phyloP scores from a whole-genome alignment of 2,888 invertebrate species.

The Pomacea canaliculata region DNA sequence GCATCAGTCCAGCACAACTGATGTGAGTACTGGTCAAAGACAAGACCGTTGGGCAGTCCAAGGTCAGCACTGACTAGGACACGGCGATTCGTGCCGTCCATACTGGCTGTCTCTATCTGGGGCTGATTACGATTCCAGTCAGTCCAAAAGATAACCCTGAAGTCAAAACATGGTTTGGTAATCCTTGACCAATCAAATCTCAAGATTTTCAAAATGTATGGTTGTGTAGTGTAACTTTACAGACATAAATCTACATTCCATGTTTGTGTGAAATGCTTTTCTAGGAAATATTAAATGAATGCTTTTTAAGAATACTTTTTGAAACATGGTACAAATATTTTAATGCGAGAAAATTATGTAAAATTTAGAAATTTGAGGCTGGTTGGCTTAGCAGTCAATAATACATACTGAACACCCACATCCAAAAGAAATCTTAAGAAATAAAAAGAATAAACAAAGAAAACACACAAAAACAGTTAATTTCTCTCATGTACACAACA shows the following conservation, averaged over 20 bases:
- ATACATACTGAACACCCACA: no score
- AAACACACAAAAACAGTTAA: not conserved
- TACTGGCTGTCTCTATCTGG: slow-evolving; percentile 92
- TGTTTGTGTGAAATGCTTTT: no score
- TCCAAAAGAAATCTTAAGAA: not conserved
- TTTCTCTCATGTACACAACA: not conserved
- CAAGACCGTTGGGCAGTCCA: slow-evolving; percentile 91
- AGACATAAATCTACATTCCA: not conserved
- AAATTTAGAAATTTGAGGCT: no score
- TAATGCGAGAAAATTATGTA: no score
- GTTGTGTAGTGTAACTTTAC: no score
- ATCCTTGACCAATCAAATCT: no score
- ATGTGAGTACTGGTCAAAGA: slow-evolving; percentile 85
- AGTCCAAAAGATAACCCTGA: slow-evolving; percentile 94
- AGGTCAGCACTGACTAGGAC: slow-evolving; percentile 74
- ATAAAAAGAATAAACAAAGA: not conserved
- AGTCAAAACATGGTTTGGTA: slow-evolving; percentile 39
- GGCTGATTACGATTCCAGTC: slow-evolving; percentile 94
- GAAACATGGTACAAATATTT: no score
- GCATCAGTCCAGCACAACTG: slow-evolving; percentile 97
- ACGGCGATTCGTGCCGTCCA: slow-evolving; percentile 87
- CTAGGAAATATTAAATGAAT: no score
- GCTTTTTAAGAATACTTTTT: no score
- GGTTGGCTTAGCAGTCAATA: no score
- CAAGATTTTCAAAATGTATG: no score